Conservation (phyloP, 2,113 vertebrate species). For the Leptobrachium ailaonicum region DNA sequence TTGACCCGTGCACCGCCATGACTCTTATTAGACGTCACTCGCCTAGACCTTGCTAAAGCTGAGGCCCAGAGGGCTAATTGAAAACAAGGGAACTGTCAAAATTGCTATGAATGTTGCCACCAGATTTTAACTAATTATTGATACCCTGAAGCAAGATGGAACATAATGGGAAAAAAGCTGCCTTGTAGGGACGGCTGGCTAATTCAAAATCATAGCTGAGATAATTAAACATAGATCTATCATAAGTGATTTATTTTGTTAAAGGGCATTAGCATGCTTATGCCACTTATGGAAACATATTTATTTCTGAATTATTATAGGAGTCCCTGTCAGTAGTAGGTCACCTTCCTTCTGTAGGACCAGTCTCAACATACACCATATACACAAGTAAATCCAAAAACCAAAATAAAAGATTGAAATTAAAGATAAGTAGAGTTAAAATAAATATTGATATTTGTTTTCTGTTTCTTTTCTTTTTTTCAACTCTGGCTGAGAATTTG, state of each 20-base stretch:
- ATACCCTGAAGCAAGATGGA: constrained; percentile 52
- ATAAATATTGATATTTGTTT: not conserved
- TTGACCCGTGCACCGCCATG: not conserved
- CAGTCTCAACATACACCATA: not conserved
- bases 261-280: constrained; percentile 1
- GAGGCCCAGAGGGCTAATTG: constrained; percentile 51
- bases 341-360: constrained; percentile 20
- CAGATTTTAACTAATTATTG: constrained; percentile 51
- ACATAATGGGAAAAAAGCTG: constrained; percentile 36
- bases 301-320: constrained; percentile 7
- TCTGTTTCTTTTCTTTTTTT: constrained; percentile 33
- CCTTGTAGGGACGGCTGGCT: constrained; percentile 52
- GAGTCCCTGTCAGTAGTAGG: constrained; percentile 1
- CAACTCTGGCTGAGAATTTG: constrained; percentile 7
- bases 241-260: constrained; percentile 34
- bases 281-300: constrained; percentile 22
- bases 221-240: constrained; percentile 44
- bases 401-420: constrained; percentile 30
- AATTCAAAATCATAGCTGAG: constrained; percentile 41
- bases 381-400: no score
- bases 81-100: constrained; percentile 55
- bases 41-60: constrained; percentile 42
- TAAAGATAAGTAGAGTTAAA: constrained; percentile 35
- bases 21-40: constrained; percentile 14
- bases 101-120: constrained; percentile 51